Conservation (phyloP, 2,888 invertebrate species). For the Hyles lineata region DNA sequence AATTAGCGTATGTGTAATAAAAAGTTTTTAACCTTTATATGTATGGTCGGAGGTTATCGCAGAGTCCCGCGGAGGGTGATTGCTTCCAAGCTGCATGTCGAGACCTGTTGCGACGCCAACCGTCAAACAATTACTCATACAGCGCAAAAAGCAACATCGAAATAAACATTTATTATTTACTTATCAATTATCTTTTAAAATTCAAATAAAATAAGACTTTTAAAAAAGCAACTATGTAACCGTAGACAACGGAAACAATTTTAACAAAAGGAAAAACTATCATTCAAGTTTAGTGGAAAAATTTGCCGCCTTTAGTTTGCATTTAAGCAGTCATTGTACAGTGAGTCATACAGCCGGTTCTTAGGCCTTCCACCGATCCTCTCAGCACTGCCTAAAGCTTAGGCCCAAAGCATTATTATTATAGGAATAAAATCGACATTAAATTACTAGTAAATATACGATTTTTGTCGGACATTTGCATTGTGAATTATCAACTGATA, state of each 20-base stretch:
- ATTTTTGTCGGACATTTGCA: not conserved
- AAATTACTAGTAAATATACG: not conserved
- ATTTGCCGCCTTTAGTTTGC: not conserved
- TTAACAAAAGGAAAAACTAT: not conserved
- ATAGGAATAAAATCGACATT: not conserved
- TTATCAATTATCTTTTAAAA: no score
- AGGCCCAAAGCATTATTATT: no score
- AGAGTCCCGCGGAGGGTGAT: slow-evolving; percentile 62
- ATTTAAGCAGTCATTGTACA: slow-evolving; percentile 45
- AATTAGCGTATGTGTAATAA: slow-evolving; percentile 10
- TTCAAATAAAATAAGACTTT: no score
- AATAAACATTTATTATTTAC: not conserved
- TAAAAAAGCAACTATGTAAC: no score
- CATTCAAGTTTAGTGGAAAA: not conserved
- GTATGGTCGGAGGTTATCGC: slow-evolving; percentile 64
- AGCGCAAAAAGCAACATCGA: slow-evolving; percentile 40
- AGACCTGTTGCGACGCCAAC: slow-evolving; percentile 69
- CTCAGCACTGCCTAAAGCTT: slow-evolving; percentile 33
- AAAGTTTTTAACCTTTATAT: slow-evolving; percentile 44
- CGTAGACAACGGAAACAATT: not conserved
- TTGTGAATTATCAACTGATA: slow-evolving; percentile 9
- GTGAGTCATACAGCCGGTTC: slow-evolving; percentile 69
- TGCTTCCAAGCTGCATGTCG: slow-evolving; percentile 66
- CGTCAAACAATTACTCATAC: slow-evolving; percentile 52
- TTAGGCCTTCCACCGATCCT: slow-evolving; percentile 48